A percentile compares a stretch with the other conserved stretches of the same genome.
Evolutionary conservation across 2,797 vertebrate species (phyloP).

Genomic region (Buphagus erythrorhynchus): DNA sequence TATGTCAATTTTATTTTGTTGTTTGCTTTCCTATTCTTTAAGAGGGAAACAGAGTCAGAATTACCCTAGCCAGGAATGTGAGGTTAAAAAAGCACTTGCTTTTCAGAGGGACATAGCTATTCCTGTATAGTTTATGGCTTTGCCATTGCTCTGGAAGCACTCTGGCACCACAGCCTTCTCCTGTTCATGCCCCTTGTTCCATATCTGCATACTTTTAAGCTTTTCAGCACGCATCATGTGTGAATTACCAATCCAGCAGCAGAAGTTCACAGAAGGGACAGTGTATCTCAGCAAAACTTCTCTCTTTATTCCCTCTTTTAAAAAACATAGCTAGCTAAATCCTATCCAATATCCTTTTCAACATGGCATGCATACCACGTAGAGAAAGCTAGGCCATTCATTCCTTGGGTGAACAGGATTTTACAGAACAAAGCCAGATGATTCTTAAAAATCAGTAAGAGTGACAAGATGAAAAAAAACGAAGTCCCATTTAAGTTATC

Average conservation of each 20-base stretch:
- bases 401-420: background rate
- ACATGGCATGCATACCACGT: fast-evolving
- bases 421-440: background rate
- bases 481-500: conserved; percentile 1
- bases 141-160: background rate
- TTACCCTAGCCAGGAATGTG: background rate
- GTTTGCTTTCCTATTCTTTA: background rate
- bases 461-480: background rate
- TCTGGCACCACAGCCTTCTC: background rate
- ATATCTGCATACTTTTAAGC: background rate
- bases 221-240: background rate
- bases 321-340: background rate
- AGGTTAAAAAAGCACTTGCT: background rate
- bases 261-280: conserved; percentile 42
- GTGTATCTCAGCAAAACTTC: background rate
- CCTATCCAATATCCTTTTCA: background rate
- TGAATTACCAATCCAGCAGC: background rate
- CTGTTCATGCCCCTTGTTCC: background rate
- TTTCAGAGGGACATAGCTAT: background rate
- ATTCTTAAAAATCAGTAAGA: background rate
- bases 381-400: background rate
- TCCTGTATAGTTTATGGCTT: background rate
- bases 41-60: background rate
- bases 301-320: background rate
- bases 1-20: conserved; percentile 46